Evolutionary conservation across 1,140 invertebrate genomes (phyloP).

Genomic region (Saccostrea cuccullata): DNA sequence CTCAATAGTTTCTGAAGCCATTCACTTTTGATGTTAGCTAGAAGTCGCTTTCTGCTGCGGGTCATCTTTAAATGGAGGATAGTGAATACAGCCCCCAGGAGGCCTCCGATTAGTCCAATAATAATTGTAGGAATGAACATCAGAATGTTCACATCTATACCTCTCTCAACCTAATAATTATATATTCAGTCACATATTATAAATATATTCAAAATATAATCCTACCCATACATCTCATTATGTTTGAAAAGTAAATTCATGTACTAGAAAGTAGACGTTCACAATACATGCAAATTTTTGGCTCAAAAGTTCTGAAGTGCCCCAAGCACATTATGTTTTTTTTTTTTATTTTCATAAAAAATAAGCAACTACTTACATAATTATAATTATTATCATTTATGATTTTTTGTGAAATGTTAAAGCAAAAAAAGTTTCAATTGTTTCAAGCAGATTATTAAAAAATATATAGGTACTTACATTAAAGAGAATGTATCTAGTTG

Average conservation of each 20-base stretch:
- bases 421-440: background rate
- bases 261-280: too few relatives aligned
- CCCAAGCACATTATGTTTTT: too few relatives aligned
- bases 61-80: constrained; percentile 75
- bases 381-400: too few relatives aligned
- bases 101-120: constrained; percentile 73
- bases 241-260: too few relatives aligned
- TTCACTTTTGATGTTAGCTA: constrained; percentile 65
- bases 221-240: too few relatives aligned
- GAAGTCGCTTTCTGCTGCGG: constrained; percentile 64
- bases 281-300: too few relatives aligned
- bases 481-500: constrained; percentile 76
- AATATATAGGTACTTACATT: constrained; percentile 62
- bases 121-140: constrained; percentile 76
- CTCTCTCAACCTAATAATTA: constrained; percentile 71
- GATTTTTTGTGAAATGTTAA: too few relatives aligned
- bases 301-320: too few relatives aligned
- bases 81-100: constrained; percentile 74
- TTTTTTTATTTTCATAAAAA: too few relatives aligned
- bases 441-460: background rate
- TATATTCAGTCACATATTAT: background rate
- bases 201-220: too few relatives aligned
- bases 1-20: constrained; percentile 70
- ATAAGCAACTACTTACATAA: too few relatives aligned
- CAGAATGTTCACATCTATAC: constrained; percentile 75